These are phyloP conservation scores for Nasonia longicornis DNA, from an alignment of 1,140 invertebrate genomes.

Conservation along the genomic window DNA sequence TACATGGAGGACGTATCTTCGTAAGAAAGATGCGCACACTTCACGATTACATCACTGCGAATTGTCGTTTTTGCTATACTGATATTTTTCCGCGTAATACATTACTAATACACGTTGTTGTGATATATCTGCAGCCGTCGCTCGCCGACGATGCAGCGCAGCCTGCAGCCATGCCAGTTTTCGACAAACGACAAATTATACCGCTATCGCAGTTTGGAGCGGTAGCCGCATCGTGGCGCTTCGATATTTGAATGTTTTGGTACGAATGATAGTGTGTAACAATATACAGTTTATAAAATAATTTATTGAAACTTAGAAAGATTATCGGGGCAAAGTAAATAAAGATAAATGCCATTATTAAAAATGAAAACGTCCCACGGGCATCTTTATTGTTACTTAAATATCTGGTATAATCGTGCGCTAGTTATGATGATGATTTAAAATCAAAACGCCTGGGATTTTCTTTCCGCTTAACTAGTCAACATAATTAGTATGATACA, in stretches of 20 bases:
- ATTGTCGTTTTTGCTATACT: neutral
- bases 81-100: no score
- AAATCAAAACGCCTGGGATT: slow-evolving; percentile 53
- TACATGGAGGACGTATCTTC: no score
- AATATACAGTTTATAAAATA: no score
- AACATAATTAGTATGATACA: slow-evolving; percentile 63
- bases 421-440: slow-evolving; percentile 53
- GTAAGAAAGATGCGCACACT: neutral
- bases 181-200: no score
- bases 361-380: slow-evolving; percentile 62
- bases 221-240: slow-evolving; percentile 19
- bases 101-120: no score
- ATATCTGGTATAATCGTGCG: slow-evolving; percentile 62
- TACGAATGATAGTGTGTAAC: no score
- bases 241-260: no score
- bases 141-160: no score
- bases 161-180: slow-evolving; percentile 19
- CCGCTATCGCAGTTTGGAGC: neutral
- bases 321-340: neutral
- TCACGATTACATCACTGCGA: slow-evolving; percentile 10
- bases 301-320: no score
- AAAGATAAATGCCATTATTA: slow-evolving; percentile 48
- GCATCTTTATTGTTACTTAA: slow-evolving; percentile 62
- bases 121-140: no score
- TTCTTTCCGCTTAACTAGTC: slow-evolving; percentile 55